Evolutionary conservation across 2,888 invertebrate genomes (phyloP).

Genomic region (Bruchidius siliquastri): DNA sequence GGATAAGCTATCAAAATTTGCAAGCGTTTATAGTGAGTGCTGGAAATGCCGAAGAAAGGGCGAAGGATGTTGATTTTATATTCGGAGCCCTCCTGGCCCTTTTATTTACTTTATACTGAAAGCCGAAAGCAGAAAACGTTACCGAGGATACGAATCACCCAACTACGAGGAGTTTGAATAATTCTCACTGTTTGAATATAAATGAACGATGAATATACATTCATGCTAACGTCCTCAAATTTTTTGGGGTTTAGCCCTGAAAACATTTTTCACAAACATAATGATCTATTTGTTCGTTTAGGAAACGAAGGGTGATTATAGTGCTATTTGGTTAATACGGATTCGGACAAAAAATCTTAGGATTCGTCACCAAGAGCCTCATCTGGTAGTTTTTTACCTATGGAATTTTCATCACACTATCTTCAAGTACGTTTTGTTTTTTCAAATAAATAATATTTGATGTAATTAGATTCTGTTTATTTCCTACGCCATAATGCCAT

Average conservation of each 20-base stretch:
- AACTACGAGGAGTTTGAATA: background rate
- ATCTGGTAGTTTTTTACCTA: too few relatives aligned
- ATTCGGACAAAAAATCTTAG: too few relatives aligned
- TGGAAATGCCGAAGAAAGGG: conserved; percentile 1
- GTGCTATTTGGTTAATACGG: too few relatives aligned
- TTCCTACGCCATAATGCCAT: too few relatives aligned
- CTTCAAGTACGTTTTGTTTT: too few relatives aligned
- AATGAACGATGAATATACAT: background rate
- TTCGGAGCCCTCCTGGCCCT: background rate
- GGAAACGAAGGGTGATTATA: too few relatives aligned
- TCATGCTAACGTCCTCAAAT: background rate
- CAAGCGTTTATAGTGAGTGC: conserved; percentile 1
- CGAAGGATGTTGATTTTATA: conserved; percentile 1
- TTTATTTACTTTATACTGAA: background rate
- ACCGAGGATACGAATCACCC: background rate
- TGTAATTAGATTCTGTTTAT: too few relatives aligned
- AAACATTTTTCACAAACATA: too few relatives aligned
- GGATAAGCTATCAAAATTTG: conserved; percentile 2
- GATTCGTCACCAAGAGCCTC: too few relatives aligned
- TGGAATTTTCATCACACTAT: too few relatives aligned
- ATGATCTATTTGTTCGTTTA: too few relatives aligned
- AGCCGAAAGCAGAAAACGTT: background rate
- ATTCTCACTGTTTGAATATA: background rate
- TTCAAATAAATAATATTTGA: too few relatives aligned
- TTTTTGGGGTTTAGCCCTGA: background rate